Conservation (phyloP, 37 sponge, comb jelly and placozoan genomes). For the Mnemiopsis leidyi region DNA sequence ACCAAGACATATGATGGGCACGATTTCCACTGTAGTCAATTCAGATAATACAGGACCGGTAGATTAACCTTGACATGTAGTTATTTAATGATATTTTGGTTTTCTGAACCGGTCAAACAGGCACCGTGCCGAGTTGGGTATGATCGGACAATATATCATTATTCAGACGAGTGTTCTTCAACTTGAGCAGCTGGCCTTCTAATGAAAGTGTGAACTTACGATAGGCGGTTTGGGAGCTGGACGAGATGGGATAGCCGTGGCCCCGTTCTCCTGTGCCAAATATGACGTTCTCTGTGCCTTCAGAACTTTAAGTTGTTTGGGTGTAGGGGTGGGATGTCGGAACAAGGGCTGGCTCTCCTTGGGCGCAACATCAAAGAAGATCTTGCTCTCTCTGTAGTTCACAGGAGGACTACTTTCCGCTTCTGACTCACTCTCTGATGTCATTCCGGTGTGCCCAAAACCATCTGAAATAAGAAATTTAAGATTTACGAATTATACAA, state of each 20-base stretch:
- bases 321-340: slow-evolving; percentile 53
- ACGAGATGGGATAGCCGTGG: background rate
- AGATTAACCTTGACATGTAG: no score
- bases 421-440: slow-evolving; percentile 51
- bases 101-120: no score
- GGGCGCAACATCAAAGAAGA: slow-evolving; percentile 3
- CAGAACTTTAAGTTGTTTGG: slow-evolving; percentile 51
- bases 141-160: no score
- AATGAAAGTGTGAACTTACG: no score
- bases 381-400: slow-evolving; percentile 60
- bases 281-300: slow-evolving; percentile 6
- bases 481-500: no score
- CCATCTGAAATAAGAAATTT: background rate
- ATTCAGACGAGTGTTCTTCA: no score
- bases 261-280: slow-evolving; percentile 35
- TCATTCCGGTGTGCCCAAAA: background rate
- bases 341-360: background rate
- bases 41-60: no score
- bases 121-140: no score
- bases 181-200: no score
- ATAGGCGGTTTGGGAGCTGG: background rate
- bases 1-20: no score
- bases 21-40: no score
- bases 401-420: slow-evolving; percentile 6
- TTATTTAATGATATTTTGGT: no score